Evolutionary conservation across 2,888 invertebrate species (phyloP).

Genomic region (Dryobotodes eremita): DNA sequence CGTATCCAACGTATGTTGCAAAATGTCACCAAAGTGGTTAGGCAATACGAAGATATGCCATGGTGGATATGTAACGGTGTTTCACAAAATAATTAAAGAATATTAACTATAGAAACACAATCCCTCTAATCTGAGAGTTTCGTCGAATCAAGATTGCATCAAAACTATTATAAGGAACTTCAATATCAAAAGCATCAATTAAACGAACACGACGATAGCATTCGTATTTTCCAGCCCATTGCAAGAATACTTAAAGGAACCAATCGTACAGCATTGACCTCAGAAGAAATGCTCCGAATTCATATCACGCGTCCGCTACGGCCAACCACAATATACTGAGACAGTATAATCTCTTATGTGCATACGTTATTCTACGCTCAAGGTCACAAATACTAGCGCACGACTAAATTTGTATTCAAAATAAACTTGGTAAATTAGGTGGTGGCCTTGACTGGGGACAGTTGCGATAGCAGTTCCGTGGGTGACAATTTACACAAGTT

Average conservation of each 20-base stretch:
- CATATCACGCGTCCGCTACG: slow-evolving; percentile 66
- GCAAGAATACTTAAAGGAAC: slow-evolving; percentile 31
- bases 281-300: slow-evolving; percentile 64
- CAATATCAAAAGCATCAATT: background rate
- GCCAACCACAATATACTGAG: slow-evolving; percentile 68
- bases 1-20: background rate
- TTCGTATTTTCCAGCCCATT: slow-evolving; percentile 47
- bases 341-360: slow-evolving; percentile 73
- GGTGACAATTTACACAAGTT: slow-evolving; percentile 20
- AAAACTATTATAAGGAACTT: background rate
- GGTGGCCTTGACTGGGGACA: slow-evolving; percentile 46
- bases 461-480: slow-evolving; percentile 34
- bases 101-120: background rate
- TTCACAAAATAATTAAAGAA: background rate
- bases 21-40: background rate
- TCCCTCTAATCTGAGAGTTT: too few species aligned
- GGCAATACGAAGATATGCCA: background rate
- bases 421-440: slow-evolving; percentile 60
- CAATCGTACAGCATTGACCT: slow-evolving; percentile 61
- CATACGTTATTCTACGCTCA: slow-evolving; percentile 67
- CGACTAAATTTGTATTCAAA: slow-evolving; percentile 71
- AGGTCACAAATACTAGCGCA: slow-evolving; percentile 74
- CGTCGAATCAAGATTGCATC: background rate
- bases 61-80: background rate
- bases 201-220: slow-evolving; percentile 9